phyloP scores from a whole-genome alignment of 2,888 invertebrate genomes.

The Xylophagus ater region DNA sequence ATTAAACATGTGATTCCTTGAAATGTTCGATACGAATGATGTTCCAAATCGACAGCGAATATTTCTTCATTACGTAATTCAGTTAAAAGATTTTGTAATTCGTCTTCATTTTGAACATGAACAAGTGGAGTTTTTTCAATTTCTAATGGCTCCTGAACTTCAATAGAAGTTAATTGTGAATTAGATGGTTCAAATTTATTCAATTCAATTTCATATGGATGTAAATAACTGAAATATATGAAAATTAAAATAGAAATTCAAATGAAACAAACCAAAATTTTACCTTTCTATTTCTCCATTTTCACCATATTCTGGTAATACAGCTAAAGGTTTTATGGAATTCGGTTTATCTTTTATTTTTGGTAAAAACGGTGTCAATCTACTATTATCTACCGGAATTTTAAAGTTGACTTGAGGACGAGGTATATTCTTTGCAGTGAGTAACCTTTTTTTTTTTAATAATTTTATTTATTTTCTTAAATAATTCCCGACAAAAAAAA shows the following conservation, averaged over 20 bases:
- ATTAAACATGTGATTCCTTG: constrained; percentile 92
- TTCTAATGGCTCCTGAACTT: constrained; percentile 38
- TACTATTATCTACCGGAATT: constrained; percentile 72
- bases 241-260: neutral
- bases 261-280: neutral
- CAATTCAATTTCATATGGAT: constrained; percentile 82
- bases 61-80: constrained; percentile 57
- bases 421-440: constrained; percentile 60
- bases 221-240: constrained; percentile 50
- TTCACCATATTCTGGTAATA: constrained; percentile 57
- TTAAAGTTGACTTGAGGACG: constrained; percentile 79
- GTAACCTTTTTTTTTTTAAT: no score
- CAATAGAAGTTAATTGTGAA: constrained; percentile 40
- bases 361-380: constrained; percentile 64
- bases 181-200: constrained; percentile 54
- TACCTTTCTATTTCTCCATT: constrained; percentile 47
- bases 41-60: constrained; percentile 85
- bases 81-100: constrained; percentile 52
- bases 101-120: constrained; percentile 53
- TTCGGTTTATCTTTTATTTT: constrained; percentile 80
- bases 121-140: constrained; percentile 55
- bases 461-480: no score
- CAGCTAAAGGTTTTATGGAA: constrained; percentile 65
- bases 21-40: constrained; percentile 85
- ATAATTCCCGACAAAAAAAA: no score